Percentiles rank a stretch among this genome's conserved stretches.
Conservation (phyloP, 2,888 invertebrate species). For the Drosophila conformis region DNA sequence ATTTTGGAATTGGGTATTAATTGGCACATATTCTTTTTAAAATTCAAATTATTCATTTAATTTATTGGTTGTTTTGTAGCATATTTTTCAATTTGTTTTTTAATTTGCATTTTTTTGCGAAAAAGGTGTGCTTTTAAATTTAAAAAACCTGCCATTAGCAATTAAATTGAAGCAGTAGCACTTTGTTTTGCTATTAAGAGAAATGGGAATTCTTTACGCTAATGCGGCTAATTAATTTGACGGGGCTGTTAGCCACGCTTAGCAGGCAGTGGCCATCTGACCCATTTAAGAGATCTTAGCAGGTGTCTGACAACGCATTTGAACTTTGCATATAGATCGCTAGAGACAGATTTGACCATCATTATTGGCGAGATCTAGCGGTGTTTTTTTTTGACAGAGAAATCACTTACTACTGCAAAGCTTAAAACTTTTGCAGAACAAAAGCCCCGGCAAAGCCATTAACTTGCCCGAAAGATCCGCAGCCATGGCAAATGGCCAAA, state of each 20-base stretch:
- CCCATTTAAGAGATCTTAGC: slow-evolving; percentile 38
- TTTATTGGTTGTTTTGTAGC: not conserved
- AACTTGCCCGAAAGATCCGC: slow-evolving; percentile 26
- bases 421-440: slow-evolving; percentile 60
- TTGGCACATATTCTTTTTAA: not conserved
- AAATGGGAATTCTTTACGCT: slow-evolving; percentile 9
- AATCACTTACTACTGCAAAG: slow-evolving; percentile 26
- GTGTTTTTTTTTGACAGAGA: slow-evolving; percentile 17
- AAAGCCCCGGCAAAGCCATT: slow-evolving; percentile 65
- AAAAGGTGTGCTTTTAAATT: not conserved
- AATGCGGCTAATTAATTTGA: slow-evolving; percentile 30
- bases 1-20: not conserved
- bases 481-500: slow-evolving; percentile 54
- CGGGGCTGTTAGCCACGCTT: slow-evolving; percentile 22
- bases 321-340: slow-evolving; percentile 21
- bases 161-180: not conserved
- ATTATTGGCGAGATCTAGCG: slow-evolving; percentile 33
- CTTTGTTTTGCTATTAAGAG: slow-evolving; percentile 1
- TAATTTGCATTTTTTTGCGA: too few species aligned
- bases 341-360: slow-evolving; percentile 2
- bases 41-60: not conserved
- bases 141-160: not conserved
- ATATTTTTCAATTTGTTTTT: not conserved
- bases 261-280: slow-evolving; percentile 34
- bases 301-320: slow-evolving; percentile 23